A percentile compares a stretch with the other conserved stretches of the same genome.
Evolutionary conservation across 2,888 invertebrate species (phyloP).

Genomic region (Ormyrus thymus): DNA sequence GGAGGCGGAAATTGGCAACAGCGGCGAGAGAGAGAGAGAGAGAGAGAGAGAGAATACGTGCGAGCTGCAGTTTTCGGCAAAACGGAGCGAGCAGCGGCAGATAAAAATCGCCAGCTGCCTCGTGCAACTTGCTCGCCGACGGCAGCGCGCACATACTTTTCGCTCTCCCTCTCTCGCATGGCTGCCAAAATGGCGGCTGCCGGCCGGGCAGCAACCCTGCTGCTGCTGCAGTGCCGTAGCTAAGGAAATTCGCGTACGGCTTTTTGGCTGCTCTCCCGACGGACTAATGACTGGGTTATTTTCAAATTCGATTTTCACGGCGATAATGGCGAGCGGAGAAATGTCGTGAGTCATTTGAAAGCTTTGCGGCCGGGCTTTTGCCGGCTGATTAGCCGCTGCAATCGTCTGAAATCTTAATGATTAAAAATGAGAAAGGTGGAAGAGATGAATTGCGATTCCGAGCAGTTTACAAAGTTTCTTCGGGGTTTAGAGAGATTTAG

Average conservation of each 20-base stretch:
- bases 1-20: slow-evolving; percentile 44
- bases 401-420: no score
- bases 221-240: slow-evolving; percentile 48
- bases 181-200: slow-evolving; percentile 74
- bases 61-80: slow-evolving; percentile 26
- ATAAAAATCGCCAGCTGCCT: slow-evolving; percentile 43
- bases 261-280: no score
- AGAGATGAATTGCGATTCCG: no score
- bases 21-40: slow-evolving; percentile 14
- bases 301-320: no score
- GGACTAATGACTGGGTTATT: no score
- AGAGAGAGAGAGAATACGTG: neutral
- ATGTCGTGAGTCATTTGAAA: no score
- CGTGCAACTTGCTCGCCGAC: neutral
- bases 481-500: neutral
- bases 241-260: neutral
- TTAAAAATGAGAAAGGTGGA: no score
- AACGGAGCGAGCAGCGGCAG: neutral
- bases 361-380: no score
- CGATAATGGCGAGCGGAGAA: no score
- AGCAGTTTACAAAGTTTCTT: neutral
- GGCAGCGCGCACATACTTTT: slow-evolving; percentile 1
- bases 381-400: no score
- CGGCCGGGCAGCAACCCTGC: slow-evolving; percentile 54
- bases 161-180: slow-evolving; percentile 61